These are phyloP conservation scores for Liodrosophila aerea DNA, from an alignment of 2,888 invertebrate species.

Conservation along the genomic window DNA sequence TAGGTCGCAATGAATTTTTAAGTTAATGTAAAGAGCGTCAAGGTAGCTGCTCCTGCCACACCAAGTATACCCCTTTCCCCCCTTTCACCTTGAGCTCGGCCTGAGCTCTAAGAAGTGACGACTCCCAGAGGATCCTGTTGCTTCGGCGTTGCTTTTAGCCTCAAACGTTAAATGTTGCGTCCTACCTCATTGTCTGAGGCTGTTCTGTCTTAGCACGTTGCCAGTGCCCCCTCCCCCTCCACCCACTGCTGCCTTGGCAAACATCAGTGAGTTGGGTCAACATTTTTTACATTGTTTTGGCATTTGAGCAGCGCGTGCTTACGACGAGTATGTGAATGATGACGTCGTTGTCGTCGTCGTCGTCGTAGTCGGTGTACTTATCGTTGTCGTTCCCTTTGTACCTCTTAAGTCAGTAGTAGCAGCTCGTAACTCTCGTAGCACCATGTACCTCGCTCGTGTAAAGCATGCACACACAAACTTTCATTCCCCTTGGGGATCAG, in stretches of 20 bases:
- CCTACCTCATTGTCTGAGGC: constrained; percentile 59
- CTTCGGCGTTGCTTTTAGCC: constrained; percentile 65
- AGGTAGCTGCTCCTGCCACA: constrained; percentile 23
- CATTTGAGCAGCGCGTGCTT: constrained; percentile 54
- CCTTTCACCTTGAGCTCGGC: constrained; percentile 4
- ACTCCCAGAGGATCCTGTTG: constrained; percentile 58
- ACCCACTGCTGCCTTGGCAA: neutral
- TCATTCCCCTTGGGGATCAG: constrained; percentile 23
- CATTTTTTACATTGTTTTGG: constrained; percentile 58
- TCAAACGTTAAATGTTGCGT: constrained; percentile 53
- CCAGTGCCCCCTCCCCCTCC: neutral
- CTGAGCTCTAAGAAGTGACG: constrained; percentile 41
- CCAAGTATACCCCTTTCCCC: neutral
- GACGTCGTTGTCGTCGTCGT: constrained; percentile 30
- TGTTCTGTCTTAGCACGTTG: constrained; percentile 13
- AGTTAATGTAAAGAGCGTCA: constrained; percentile 63
- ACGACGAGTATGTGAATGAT: constrained; percentile 38
- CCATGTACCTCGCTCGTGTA: constrained; percentile 2
- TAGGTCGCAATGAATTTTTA: constrained; percentile 73
- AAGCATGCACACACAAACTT: constrained; percentile 40
- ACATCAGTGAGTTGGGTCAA: constrained; percentile 57
- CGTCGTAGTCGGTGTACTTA: neutral
- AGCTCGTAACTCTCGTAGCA: constrained; percentile 5
- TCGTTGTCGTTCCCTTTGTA: constrained; percentile 3
- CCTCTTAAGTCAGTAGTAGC: constrained; percentile 23